phyloP scores from a whole-genome alignment of 1,140 invertebrate genomes.

The Drosophila jambulina region DNA sequence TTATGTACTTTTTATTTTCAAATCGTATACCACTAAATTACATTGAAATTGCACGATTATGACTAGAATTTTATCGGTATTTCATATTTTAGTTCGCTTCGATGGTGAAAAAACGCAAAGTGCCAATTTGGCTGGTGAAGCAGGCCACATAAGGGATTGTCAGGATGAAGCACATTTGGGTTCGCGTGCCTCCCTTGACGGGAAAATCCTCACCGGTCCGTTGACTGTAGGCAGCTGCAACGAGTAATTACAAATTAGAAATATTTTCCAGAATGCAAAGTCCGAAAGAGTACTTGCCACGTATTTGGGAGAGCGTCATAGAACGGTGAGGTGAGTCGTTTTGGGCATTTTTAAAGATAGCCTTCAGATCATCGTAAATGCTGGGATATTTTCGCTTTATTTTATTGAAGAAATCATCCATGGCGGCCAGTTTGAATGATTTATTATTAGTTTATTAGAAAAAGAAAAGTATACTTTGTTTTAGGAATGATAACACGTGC shows the following conservation, averaged over 20 bases:
- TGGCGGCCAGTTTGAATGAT: slow-evolving; percentile 17
- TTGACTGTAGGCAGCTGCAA: slow-evolving; percentile 49
- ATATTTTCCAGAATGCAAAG: background rate
- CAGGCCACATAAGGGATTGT: slow-evolving; percentile 52
- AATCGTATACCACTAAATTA: background rate
- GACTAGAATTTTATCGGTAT: background rate
- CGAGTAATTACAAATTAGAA: background rate
- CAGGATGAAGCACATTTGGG: slow-evolving; percentile 58
- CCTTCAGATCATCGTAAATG: slow-evolving; percentile 29
- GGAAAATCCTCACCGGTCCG: slow-evolving; percentile 54
- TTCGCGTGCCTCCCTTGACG: slow-evolving; percentile 45
- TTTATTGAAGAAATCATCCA: slow-evolving; percentile 59
- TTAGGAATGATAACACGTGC: background rate
- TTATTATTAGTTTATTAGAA: background rate
- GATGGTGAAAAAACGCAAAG: slow-evolving; percentile 48
- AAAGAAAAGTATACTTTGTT: background rate
- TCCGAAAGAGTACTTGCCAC: slow-evolving; percentile 39
- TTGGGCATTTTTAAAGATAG: slow-evolving; percentile 33
- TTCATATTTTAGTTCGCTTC: slow-evolving; percentile 11
- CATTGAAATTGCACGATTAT: slow-evolving; percentile 31
- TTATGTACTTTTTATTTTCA: background rate
- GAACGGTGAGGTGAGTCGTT: slow-evolving; percentile 42
- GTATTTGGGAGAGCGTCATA: slow-evolving; percentile 58
- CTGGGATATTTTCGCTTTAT: slow-evolving; percentile 41
- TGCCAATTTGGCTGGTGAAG: slow-evolving; percentile 52